Evolutionary conservation across 2,113 vertebrate species (phyloP), one percentile per base, ranked within the genome.

Genomic region (Leucosticte australis): DNA sequence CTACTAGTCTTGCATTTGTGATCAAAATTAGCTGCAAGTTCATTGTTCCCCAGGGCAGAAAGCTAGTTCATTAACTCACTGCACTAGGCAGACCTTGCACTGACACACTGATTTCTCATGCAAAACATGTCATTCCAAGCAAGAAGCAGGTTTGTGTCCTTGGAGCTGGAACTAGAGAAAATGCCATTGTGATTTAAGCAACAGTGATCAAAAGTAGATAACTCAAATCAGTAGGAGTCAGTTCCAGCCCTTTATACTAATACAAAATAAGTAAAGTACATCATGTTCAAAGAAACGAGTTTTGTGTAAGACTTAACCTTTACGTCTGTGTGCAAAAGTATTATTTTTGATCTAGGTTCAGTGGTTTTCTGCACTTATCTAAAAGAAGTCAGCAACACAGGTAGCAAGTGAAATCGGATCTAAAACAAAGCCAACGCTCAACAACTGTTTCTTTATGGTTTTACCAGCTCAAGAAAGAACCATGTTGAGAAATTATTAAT

Each of bases 221-320:
- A 77, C 31, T 87, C 75, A 76, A 75, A 95, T 96, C 84, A 97
- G 73, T 67, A 97, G 67, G 49, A 96, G 47, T 81, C 88, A 52
- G 35, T 89, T 94, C 57, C 78, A 95, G 64, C 56, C 84, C 22
- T 94, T 97, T 84, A 89, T 74, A 96, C 35, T 94, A 98, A 97
- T 86, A 52, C 87, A 82, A 97, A 98, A 94, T 94, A 97, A 96
- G 90, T 89, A 96, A 97, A 95, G 85, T 94, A 94, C 80, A 92
- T 90, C 15, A 46, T 95, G 91, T 97, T 97, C 95, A 97, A 97
- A 97, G 67, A 92, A 87, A 94, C 0, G 0, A 53, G 92, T 98
- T 98, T 97, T 95, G 84, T 96, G 33, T 52, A 95, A 92, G 67
- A 47, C 87, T 95, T 94, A 83, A 94, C 96, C 97, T 97, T 96